A percentile compares a stretch with the other conserved stretches of the same genome.
phyloP scores from a whole-genome alignment of 2,113 vertebrate species.

The Oxyura jamaicensis region DNA sequence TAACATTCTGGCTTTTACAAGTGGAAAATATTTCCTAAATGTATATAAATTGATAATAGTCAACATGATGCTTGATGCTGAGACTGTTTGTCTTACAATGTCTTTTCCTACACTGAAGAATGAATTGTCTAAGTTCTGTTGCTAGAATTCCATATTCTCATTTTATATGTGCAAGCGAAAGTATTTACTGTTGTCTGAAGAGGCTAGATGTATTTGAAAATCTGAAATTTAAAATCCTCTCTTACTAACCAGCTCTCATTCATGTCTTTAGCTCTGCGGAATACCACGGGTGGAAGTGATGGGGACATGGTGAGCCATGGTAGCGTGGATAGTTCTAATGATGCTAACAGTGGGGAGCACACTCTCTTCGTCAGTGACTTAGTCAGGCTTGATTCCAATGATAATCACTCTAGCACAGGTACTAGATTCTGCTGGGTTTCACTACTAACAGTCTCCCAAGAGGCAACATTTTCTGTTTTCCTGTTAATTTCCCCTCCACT shows the following conservation, averaged over 20 bases:
- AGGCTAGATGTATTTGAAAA: slow-evolving; percentile 39
- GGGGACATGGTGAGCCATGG: slow-evolving; percentile 88
- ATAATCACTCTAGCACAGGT: slow-evolving; percentile 89
- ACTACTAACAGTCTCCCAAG: slow-evolving; percentile 50
- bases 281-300: slow-evolving; percentile 78
- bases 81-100: background rate
- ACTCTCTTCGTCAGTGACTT: slow-evolving; percentile 81
- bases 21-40: background rate
- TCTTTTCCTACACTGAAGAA: background rate
- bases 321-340: slow-evolving; percentile 88
- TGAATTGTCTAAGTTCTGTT: background rate
- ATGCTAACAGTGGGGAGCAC: slow-evolving; percentile 86
- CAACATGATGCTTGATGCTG: background rate
- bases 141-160: background rate
- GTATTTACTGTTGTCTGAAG: slow-evolving; percentile 29
- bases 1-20: background rate
- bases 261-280: slow-evolving; percentile 76
- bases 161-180: slow-evolving; percentile 8
- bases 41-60: background rate
- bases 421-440: slow-evolving; percentile 69
- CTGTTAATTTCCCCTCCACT: slow-evolving; percentile 1
- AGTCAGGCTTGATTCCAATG: slow-evolving; percentile 81
- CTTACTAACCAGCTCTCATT: slow-evolving; percentile 67
- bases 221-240: slow-evolving; percentile 7
- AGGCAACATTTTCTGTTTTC: slow-evolving; percentile 29